A percentile compares a stretch with the other conserved stretches of the same genome.
Conservation (phyloP, 1,140 invertebrate species). For the Periplaneta americana region DNA sequence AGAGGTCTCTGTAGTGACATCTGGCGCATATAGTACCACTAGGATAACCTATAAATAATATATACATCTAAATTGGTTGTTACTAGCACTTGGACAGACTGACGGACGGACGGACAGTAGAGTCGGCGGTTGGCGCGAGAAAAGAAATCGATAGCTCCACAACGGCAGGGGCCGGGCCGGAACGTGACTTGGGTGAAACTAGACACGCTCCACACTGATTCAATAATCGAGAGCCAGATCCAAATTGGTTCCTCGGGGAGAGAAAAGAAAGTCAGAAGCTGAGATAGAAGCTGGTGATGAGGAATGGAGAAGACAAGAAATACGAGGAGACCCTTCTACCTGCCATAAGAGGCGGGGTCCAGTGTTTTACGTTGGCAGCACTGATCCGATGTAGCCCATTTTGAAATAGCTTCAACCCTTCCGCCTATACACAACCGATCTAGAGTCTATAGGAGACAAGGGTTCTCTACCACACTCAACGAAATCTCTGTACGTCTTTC, state of each 20-base stretch:
- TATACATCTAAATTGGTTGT: neutral
- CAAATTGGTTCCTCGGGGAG: neutral
- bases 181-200: neutral
- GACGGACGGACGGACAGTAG: neutral
- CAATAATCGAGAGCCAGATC: neutral
- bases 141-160: neutral
- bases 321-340: no score
- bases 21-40: no score
- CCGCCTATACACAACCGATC: no score
- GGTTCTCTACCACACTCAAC: no score
- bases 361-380: no score
- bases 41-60: no score
- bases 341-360: no score
- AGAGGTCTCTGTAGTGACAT: no score
- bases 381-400: no score
- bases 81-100: neutral
- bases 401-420: no score
- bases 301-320: neutral
- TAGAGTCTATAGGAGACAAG: no score
- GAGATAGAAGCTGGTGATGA: neutral
- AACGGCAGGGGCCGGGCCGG: neutral
- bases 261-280: neutral
- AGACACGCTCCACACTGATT: neutral
- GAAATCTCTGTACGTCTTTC: no score
- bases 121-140: neutral